phyloP scores from a whole-genome alignment of 2,888 invertebrate genomes.

The Diaprepes abbreviatus region DNA sequence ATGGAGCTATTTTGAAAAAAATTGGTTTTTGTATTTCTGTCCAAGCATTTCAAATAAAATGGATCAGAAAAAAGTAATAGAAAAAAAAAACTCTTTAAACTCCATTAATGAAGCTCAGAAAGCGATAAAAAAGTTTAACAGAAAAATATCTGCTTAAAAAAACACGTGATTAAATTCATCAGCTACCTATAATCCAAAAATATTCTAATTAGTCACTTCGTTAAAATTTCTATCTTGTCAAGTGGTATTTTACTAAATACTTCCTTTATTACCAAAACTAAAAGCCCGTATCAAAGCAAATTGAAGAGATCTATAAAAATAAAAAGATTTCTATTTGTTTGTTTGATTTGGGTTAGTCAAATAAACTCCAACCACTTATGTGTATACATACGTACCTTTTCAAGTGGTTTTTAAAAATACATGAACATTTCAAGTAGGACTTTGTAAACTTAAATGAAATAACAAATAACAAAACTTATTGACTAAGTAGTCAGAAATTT shows the following conservation, averaged over 20 bases:
- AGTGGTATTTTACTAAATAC: background rate
- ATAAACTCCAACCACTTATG: conserved; percentile 21
- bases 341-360: conserved; percentile 31
- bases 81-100: too few relatives aligned
- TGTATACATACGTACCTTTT: conserved; percentile 15
- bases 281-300: background rate
- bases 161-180: too few relatives aligned
- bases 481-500: too few relatives aligned
- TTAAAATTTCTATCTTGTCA: background rate
- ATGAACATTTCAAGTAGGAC: conserved; percentile 17
- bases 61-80: too few relatives aligned
- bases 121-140: too few relatives aligned
- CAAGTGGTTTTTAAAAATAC: conserved; percentile 19
- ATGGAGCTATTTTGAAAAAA: too few relatives aligned
- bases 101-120: too few relatives aligned
- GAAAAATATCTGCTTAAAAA: too few relatives aligned
- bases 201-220: background rate
- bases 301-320: conserved; percentile 14
- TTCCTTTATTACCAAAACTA: background rate
- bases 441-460: conserved; percentile 5
- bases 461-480: background rate
- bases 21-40: too few relatives aligned
- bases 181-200: too few relatives aligned
- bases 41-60: too few relatives aligned
- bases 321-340: conserved; percentile 21